Percentiles rank a stretch among this genome's conserved stretches.
phyloP scores from a whole-genome alignment of 2,113 vertebrate species.

The Tragelaphus imberbis region DNA sequence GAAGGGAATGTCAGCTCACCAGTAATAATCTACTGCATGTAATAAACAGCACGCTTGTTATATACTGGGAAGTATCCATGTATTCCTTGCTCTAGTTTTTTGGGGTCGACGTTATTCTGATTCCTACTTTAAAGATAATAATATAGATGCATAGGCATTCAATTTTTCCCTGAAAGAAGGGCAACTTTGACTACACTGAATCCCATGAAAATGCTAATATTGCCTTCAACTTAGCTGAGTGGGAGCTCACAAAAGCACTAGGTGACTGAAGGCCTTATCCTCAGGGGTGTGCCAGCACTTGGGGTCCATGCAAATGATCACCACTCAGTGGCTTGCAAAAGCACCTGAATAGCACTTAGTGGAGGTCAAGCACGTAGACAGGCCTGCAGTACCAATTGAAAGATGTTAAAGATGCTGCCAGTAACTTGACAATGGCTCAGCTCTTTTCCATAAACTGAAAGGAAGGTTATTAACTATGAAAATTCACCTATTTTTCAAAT shows the following conservation, averaged over 20 bases:
- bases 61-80: neutral
- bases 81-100: neutral
- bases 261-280: rapidly evolving
- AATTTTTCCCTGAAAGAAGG: too few relatives aligned
- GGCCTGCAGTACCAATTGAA: rapidly evolving
- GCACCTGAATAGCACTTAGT: rapidly evolving
- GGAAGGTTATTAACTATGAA: neutral
- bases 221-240: neutral
- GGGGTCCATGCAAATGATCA: rapidly evolving
- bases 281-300: rapidly evolving
- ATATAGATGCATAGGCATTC: neutral
- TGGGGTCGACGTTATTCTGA: neutral
- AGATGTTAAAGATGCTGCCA: neutral
- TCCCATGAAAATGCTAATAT: rapidly evolving
- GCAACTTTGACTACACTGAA: neutral
- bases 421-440: neutral
- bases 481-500: neutral
- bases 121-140: neutral
- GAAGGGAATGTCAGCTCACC: neutral
- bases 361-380: too few relatives aligned
- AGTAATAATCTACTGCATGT: neutral
- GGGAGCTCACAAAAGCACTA: neutral
- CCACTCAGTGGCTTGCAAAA: neutral
- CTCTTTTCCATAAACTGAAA: neutral
- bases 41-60: neutral